Evolutionary conservation across 2,113 vertebrate species (phyloP).

Genomic region (Camelus dromedarius): DNA sequence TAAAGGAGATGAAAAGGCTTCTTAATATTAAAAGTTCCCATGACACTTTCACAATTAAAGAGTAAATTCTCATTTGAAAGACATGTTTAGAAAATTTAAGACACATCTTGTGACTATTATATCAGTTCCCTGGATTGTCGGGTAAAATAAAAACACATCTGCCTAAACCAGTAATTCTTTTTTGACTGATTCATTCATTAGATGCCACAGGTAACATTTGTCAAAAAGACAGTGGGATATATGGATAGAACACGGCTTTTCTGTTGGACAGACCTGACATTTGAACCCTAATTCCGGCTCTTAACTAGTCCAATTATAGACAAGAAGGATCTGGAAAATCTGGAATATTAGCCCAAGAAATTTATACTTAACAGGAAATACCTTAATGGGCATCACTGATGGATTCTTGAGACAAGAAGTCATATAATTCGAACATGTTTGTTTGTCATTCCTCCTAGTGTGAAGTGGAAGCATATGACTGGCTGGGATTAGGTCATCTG

Average conservation of each 20-base stretch:
- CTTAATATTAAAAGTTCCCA: background rate
- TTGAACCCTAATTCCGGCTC: background rate
- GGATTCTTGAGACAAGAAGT: background rate
- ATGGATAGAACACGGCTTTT: background rate
- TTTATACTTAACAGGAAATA: background rate
- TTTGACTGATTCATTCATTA: background rate
- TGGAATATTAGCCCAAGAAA: background rate
- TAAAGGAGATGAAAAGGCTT: background rate
- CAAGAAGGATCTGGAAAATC: background rate
- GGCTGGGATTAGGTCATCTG: no score
- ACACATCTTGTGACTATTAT: background rate
- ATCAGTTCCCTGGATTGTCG: background rate
- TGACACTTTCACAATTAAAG: conserved; percentile 22
- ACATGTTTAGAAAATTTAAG: background rate
- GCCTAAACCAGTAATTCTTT: background rate
- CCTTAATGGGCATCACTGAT: background rate
- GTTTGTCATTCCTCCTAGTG: background rate
- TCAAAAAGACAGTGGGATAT: background rate
- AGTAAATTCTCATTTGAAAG: conserved; percentile 58
- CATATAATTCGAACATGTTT: background rate
- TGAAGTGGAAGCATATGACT: background rate
- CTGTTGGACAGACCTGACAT: background rate
- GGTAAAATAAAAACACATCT: conserved; percentile 45
- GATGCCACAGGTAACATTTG: background rate
- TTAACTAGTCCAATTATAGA: background rate